These are phyloP conservation scores for Lacerta viridis DNA, from an alignment of 2,797 vertebrate genomes.

Conservation along the genomic window DNA sequence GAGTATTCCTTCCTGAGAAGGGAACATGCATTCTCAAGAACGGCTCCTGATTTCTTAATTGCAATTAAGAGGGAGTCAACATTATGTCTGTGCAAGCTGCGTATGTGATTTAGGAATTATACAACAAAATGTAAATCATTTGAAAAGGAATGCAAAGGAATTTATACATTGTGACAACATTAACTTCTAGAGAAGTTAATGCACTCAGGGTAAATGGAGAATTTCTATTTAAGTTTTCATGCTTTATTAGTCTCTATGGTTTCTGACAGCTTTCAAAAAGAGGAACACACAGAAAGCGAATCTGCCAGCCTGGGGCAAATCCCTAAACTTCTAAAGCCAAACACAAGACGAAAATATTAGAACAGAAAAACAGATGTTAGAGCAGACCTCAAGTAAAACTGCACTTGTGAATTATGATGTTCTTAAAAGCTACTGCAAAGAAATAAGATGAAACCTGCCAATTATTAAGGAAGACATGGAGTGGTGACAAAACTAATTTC, in stretches of 20 bases:
- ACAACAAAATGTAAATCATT: background rate
- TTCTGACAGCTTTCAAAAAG: conserved; percentile 31
- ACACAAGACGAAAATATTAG: background rate
- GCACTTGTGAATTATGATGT: background rate
- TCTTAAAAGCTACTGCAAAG: background rate
- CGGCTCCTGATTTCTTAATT: background rate
- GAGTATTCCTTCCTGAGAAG: background rate
- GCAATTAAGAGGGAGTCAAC: background rate
- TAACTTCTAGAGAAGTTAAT: background rate
- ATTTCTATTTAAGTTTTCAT: background rate
- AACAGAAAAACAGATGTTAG: background rate
- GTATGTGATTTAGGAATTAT: background rate
- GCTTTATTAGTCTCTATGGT: background rate
- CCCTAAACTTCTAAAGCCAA: conserved; percentile 15
- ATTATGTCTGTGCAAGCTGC: background rate
- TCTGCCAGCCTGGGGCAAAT: background rate
- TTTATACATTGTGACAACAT: rapidly evolving
- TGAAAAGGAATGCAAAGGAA: background rate
- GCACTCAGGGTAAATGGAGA: background rate
- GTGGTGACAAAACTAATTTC: background rate
- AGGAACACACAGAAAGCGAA: background rate
- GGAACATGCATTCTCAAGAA: background rate
- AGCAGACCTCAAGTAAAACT: background rate
- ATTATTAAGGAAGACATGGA: background rate
- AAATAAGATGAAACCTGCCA: background rate